Conservation (phyloP, 2,113 vertebrate genomes). For the Danio rerio region GRCz12tu NC_133179.1:2648501-2649000, state of each 20-base stretch:
- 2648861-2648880: slow-evolving; percentile 19
- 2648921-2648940: slow-evolving; percentile 18
- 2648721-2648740: background rate
- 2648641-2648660: background rate
- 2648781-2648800: background rate
- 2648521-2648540: too few relatives aligned
- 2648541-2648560: too few relatives aligned
- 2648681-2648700: background rate
- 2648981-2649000: background rate
- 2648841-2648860: slow-evolving; percentile 10
- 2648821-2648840: slow-evolving; percentile 18
- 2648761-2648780: background rate
- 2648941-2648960: background rate
- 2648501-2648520: too few relatives aligned
- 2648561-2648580: background rate
- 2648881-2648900: background rate
- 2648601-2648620: background rate
- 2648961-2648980: slow-evolving; percentile 17
- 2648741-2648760: background rate
- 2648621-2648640: background rate
- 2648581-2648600: too few relatives aligned
- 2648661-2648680: background rate
- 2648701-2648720: background rate
- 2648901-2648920: background rate
- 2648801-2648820: background rate